Evolutionary conservation across 1,140 invertebrate species (phyloP).

Genomic region (Cydia pomonella): DNA sequence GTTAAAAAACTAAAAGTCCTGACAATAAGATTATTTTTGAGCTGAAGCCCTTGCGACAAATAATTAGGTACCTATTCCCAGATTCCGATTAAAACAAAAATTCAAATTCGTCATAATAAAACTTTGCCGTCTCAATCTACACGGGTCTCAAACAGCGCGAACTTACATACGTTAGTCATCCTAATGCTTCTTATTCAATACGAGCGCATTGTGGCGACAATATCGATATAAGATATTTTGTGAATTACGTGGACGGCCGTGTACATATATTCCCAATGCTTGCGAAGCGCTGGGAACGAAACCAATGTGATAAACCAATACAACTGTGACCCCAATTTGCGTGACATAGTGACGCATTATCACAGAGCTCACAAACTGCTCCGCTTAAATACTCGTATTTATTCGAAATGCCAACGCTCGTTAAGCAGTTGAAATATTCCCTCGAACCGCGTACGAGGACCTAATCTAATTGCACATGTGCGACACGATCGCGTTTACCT

Average conservation of each 20-base stretch:
- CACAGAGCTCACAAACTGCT: background rate
- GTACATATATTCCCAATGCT: background rate
- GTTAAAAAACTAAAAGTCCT: too few relatives aligned
- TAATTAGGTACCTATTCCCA: too few relatives aligned
- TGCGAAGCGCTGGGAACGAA: background rate
- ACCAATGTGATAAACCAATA: background rate
- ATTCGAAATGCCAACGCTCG: background rate
- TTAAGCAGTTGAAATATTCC: background rate
- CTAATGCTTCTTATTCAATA: too few relatives aligned
- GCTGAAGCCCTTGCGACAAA: too few relatives aligned
- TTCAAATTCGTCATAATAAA: too few relatives aligned
- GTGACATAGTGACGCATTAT: background rate
- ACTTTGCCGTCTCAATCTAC: background rate
- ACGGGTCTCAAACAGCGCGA: too few relatives aligned
- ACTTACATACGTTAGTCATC: too few relatives aligned
- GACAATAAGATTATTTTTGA: too few relatives aligned
- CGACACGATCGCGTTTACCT: constrained; percentile 13
- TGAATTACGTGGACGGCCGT: background rate
- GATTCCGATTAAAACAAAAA: too few relatives aligned
- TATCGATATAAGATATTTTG: background rate
- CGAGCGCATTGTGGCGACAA: background rate
- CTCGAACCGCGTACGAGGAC: background rate
- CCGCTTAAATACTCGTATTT: background rate
- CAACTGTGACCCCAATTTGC: background rate
- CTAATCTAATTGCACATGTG: constrained; percentile 8